phyloP scores from a whole-genome alignment of 2,888 invertebrate species.

The Xanthorhoe designata region DNA sequence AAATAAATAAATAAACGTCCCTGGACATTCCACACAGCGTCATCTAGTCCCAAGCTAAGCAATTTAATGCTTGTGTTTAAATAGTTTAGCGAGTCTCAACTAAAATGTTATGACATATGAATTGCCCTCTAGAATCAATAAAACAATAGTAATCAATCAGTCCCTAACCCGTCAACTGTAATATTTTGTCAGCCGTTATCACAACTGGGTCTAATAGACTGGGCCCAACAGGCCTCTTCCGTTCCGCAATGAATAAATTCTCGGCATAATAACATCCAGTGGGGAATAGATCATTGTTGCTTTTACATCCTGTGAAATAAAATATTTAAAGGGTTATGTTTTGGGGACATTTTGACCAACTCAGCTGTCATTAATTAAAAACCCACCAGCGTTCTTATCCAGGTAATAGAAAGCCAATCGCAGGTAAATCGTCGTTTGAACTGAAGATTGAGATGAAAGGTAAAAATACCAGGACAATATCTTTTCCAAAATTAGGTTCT shows the following conservation, averaged over 20 bases:
- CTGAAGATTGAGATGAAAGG: too few relatives aligned
- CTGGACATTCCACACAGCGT: too few relatives aligned
- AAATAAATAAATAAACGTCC: too few relatives aligned
- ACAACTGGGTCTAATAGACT: constrained; percentile 64
- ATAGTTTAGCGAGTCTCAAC: too few relatives aligned
- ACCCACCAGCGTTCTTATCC: too few relatives aligned
- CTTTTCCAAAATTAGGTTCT: too few relatives aligned
- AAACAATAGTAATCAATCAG: constrained; percentile 51
- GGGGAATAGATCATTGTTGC: constrained; percentile 17
- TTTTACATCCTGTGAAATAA: constrained; percentile 29
- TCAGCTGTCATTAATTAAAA: too few relatives aligned
- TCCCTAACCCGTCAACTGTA: constrained; percentile 48
- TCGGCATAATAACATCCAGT: constrained; percentile 40
- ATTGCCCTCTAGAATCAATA: constrained; percentile 8
- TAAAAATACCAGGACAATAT: too few relatives aligned
- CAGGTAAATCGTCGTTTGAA: too few relatives aligned
- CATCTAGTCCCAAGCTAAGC: too few relatives aligned
- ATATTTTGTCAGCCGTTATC: constrained; percentile 75
- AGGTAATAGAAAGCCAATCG: too few relatives aligned
- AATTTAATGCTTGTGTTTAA: too few relatives aligned
- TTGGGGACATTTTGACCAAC: background rate
- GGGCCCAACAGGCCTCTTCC: constrained; percentile 64
- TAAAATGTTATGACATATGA: constrained; percentile 4
- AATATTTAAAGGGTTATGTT: background rate
- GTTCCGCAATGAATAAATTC: constrained; percentile 51